These are phyloP conservation scores for Pituophis catenifer DNA, from an alignment of 2,113 vertebrate species.

Conservation along the genomic window DNA sequence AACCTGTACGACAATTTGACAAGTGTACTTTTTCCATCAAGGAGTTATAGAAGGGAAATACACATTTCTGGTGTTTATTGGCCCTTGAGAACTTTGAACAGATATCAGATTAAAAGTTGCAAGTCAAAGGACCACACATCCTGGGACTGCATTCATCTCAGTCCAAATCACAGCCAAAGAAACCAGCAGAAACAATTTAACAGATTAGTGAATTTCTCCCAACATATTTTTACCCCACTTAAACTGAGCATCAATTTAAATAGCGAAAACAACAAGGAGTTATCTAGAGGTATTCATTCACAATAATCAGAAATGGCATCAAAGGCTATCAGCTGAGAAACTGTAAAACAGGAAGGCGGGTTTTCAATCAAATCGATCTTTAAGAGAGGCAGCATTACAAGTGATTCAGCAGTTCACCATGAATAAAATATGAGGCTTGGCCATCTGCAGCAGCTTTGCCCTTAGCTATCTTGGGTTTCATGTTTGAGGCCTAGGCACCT, in stretches of 20 bases:
- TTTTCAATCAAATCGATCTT: background rate
- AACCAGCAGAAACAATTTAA: background rate
- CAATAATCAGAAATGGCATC: background rate
- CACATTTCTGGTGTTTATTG: background rate
- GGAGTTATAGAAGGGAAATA: background rate
- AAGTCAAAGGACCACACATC: background rate
- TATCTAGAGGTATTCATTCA: background rate
- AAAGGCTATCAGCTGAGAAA: accelerated
- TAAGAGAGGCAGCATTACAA: accelerated
- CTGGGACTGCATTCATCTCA: background rate
- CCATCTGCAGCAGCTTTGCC: accelerated
- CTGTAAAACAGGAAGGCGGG: background rate
- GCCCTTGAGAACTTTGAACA: background rate
- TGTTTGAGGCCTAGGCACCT: accelerated
- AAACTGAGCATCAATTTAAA: background rate
- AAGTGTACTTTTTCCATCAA: background rate
- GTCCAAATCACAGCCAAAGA: background rate
- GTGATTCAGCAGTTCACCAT: background rate
- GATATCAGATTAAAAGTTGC: background rate
- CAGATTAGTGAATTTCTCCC: background rate
- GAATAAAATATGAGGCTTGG: background rate
- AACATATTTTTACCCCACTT: background rate
- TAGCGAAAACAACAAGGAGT: background rate
- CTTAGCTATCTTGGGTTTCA: accelerated
- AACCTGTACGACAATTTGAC: background rate